Base-by-base conservation (phyloP, 1,140 invertebrate species). In the Sarcophaga bullata region DNA sequence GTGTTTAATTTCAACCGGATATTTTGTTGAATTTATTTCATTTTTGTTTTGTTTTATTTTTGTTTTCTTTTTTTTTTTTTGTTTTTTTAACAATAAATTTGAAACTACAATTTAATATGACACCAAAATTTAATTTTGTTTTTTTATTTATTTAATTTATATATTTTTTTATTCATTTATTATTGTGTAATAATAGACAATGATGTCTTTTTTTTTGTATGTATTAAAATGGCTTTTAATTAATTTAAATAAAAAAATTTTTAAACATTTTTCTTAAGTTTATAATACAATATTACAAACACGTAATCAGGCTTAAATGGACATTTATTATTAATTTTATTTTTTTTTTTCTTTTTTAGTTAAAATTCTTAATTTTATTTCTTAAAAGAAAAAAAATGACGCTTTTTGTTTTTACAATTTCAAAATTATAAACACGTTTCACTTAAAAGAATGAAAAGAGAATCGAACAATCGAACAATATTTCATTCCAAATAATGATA, bases 391-490 rank as follows among this genome's bases (percentile, higher is more conserved):
- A 37, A 37, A 37, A 58, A 58, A 58, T 58, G 13, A 15, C 1
- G 13, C 11, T n/a, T n/a, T 1, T 58, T 13, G 54, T 58, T 58
- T 58, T 37, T 37, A 37, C 0, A 58, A 19, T 68, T 68, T n/a
- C 19, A 68, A n/a, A 68, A 68, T 68, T 68, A 68, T 68, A 68
- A 68, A 68, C 62, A 68, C 62, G 62, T 68, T 68, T 68, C 17
- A 68, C 62, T 19, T 10, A 25, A 37, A 37, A 37, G 25, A 37
- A 37, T 37, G 25, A 37, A 37, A 37, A 37, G 25, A 37, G 25
- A 37, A 37, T 37, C 25, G 25, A 37, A 37, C 25, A 37, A 37
- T 37, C 25, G 25, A 37, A 37, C 25, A 37, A 37, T 37, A 37
- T 37, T 37, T 37, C 25, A 37, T 37, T 37, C 25, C 25, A 37